These are phyloP conservation scores for Pardosa pseudoannulata DNA, from an alignment of 2,888 invertebrate species.

Conservation along the genomic window DNA sequence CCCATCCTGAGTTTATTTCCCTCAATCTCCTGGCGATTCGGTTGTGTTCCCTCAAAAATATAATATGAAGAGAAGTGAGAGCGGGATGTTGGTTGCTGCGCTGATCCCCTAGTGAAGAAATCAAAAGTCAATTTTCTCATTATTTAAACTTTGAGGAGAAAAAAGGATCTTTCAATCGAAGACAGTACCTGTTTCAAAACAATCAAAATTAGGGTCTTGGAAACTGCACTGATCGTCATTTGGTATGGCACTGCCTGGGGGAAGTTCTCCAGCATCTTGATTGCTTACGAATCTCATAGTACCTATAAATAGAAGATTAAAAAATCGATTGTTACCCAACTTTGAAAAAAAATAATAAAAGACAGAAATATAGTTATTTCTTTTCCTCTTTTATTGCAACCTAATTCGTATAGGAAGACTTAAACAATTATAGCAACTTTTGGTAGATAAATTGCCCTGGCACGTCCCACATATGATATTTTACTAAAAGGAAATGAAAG, in stretches of 20 bases:
- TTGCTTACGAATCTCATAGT: slow-evolving; percentile 64
- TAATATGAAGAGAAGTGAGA: slow-evolving; percentile 91
- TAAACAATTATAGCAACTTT: too few relatives aligned
- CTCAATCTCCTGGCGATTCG: slow-evolving; percentile 71
- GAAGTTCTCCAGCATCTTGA: slow-evolving; percentile 73
- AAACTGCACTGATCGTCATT: slow-evolving; percentile 74
- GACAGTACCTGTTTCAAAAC: slow-evolving; percentile 74
- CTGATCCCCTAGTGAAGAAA: slow-evolving; percentile 82
- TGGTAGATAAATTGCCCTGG: too few relatives aligned
- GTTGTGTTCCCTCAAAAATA: slow-evolving; percentile 80
- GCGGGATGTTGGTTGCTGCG: slow-evolving; percentile 94
- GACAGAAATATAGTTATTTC: too few relatives aligned
- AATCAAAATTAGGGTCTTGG: slow-evolving; percentile 71
- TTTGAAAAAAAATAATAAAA: too few relatives aligned
- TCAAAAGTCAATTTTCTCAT: too few relatives aligned
- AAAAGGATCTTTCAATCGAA: too few relatives aligned
- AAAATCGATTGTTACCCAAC: background rate
- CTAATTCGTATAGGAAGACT: too few relatives aligned
- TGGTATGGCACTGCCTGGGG: slow-evolving; percentile 73
- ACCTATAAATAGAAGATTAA: slow-evolving; percentile 39
- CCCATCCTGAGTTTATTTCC: slow-evolving; percentile 76
- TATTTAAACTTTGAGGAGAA: too few relatives aligned
- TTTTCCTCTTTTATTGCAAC: too few relatives aligned
- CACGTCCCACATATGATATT: too few relatives aligned
- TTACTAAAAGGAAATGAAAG: too few relatives aligned